Evolutionary conservation across 1,140 invertebrate genomes (phyloP).

Genomic region (Dreissena rostriformis): DNA sequence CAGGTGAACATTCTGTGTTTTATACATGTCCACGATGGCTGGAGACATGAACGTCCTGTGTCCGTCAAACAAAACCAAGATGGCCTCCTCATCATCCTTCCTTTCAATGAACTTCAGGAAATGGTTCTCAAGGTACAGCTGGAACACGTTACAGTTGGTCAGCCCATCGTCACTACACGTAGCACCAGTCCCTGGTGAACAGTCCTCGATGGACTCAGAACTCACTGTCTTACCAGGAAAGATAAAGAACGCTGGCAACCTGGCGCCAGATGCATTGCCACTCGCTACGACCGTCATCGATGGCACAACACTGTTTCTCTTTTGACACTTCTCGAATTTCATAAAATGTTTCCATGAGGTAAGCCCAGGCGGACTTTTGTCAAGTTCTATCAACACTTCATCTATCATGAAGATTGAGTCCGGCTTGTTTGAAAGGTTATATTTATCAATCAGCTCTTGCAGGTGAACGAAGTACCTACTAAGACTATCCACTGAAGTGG

Average conservation of each 20-base stretch:
- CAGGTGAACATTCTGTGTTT: slow-evolving; percentile 47
- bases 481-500: slow-evolving; percentile 31
- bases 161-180: slow-evolving; percentile 54
- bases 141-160: slow-evolving; percentile 52
- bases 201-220: slow-evolving; percentile 53
- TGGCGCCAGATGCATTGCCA: slow-evolving; percentile 49
- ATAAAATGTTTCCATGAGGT: slow-evolving; percentile 45
- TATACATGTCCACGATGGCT: slow-evolving; percentile 42
- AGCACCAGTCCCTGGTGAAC: slow-evolving; percentile 45
- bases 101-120: slow-evolving; percentile 51
- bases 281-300: slow-evolving; percentile 44
- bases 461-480: slow-evolving; percentile 40
- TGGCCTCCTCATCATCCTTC: slow-evolving; percentile 29
- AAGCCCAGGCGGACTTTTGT: slow-evolving; percentile 37
- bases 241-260: slow-evolving; percentile 53
- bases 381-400: slow-evolving; percentile 48
- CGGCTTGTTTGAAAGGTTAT: slow-evolving; percentile 44
- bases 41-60: slow-evolving; percentile 43
- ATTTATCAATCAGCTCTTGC: slow-evolving; percentile 37
- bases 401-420: slow-evolving; percentile 53
- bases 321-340: slow-evolving; percentile 50
- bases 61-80: slow-evolving; percentile 46
- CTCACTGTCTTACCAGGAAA: slow-evolving; percentile 54
- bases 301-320: slow-evolving; percentile 17
- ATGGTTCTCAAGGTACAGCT: slow-evolving; percentile 50